Evolutionary conservation across 2,888 invertebrate genomes (phyloP), one percentile per base, ranked within the genome.

Genomic region (Pseudococcus jackbeardsleyi): DNA sequence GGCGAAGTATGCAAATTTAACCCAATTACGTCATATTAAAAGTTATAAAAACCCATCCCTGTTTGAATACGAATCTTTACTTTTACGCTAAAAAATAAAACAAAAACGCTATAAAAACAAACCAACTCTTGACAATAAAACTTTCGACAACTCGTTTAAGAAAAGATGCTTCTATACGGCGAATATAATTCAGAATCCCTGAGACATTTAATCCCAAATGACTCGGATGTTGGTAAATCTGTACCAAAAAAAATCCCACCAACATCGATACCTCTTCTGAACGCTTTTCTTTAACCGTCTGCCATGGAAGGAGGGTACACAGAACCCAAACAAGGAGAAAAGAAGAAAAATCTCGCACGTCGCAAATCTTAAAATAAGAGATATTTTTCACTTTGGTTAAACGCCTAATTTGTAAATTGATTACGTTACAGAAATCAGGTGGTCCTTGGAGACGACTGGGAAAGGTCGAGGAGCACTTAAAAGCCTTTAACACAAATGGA

Each of bases 381-480:
- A 86, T 86, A 87, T 87, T 87, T 77, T 87, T 87, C 87, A 50
- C 87, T 87, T 87, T 77, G 22, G 87, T 77, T 87, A 77, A 50
- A 54, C 87, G 72, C 54, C 22, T 87, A 87, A 87, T 87, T 87
- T 87, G 87, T 87, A 87, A 87, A 87, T 87, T 87, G 87, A 87
- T 87, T 72, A 68, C 68, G 68, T 86, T 68, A 87, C 87, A 87
- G 87, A 87, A 87, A 87, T 87, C 87, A 87, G 87, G 72, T 87
- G 87, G 87, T 87, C 87, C 87, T 87, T 87, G 87, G 87, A 87
- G 87, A 87, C 87, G 87, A 77, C 87, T 77, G 42, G 87, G 48
- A 77, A 87, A 87, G 87, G 87, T 87, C 87, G 87, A 77, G 50
- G 87, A 77, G 59, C 86, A 64, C 86, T 86, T 86, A 64, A 87